Evolutionary conservation across 1,140 invertebrate genomes (phyloP).

Genomic region (Trinorchestia longiramus): DNA sequence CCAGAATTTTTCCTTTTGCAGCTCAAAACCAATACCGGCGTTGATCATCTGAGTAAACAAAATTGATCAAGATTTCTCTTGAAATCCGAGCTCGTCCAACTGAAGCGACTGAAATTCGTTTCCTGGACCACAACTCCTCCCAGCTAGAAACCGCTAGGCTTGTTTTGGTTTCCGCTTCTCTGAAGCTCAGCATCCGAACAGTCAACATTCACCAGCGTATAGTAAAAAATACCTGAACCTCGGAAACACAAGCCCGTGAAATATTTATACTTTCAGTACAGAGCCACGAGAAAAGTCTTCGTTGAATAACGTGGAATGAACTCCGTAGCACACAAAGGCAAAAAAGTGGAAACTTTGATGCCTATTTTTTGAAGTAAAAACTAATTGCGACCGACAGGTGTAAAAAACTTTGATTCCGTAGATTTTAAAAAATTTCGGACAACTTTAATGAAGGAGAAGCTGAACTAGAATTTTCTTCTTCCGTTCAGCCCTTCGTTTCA

Average conservation of each 20-base stretch:
- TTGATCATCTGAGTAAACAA: neutral
- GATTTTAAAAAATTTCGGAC: neutral
- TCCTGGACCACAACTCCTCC: neutral
- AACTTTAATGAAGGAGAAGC: neutral
- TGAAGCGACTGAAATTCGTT: neutral
- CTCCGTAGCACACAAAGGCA: neutral
- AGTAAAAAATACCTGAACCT: neutral
- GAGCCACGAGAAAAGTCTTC: neutral
- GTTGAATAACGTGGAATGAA: neutral
- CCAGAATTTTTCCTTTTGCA: neutral
- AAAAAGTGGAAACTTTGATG: neutral
- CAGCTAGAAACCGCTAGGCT: neutral
- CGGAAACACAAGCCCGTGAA: neutral
- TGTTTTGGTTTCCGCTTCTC: constrained; percentile 9
- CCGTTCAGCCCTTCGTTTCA: neutral
- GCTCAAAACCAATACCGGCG: neutral
- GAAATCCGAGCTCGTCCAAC: neutral
- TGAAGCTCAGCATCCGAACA: constrained; percentile 20
- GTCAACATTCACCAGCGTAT: neutral
- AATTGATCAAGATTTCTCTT: neutral
- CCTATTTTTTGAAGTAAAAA: neutral
- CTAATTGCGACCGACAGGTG: neutral
- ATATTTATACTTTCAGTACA: neutral
- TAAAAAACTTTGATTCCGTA: neutral
- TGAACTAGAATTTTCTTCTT: neutral